Percentiles rank a stretch among this genome's conserved stretches.
Conservation (phyloP, 1,140 invertebrate genomes). For the Drosophila fuyamai region DNA sequence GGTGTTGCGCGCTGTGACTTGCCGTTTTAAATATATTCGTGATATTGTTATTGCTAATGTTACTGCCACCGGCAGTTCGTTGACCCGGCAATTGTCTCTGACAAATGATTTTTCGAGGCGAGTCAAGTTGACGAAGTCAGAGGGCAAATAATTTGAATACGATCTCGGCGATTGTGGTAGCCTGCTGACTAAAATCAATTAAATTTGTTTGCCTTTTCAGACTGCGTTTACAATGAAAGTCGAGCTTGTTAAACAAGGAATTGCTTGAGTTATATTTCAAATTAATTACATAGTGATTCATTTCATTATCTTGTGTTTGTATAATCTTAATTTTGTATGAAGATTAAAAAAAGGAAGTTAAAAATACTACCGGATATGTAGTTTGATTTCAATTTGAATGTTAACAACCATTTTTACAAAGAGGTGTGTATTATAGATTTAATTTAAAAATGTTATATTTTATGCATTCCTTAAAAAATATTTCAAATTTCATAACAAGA, state of each 20-base stretch:
- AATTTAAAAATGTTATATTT: too few species aligned
- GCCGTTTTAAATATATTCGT: constrained; percentile 46
- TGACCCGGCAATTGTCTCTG: constrained; percentile 54
- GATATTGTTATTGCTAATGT: constrained; percentile 40
- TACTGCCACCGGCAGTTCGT: constrained; percentile 34
- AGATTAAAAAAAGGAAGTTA: too few species aligned
- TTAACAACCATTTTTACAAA: too few species aligned
- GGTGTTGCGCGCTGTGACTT: constrained; percentile 46
- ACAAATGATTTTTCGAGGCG: constrained; percentile 47
- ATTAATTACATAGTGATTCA: too few species aligned
- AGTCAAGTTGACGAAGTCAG: constrained; percentile 52
- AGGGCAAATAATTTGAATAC: constrained; percentile 55
- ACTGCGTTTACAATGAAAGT: background rate
- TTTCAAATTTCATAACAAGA: too few species aligned
- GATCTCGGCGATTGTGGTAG: constrained; percentile 44
- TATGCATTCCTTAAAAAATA: too few species aligned
- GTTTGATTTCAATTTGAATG: too few species aligned
- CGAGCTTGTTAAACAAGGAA: background rate
- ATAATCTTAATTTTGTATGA: too few species aligned
- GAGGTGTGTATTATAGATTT: too few species aligned
- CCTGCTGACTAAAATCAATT: constrained; percentile 41
- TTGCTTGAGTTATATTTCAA: too few species aligned
- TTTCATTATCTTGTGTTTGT: too few species aligned
- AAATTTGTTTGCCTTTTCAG: background rate
- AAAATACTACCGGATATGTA: too few species aligned